phyloP scores from a whole-genome alignment of 2,113 vertebrate species.

The Chaenocephalus aceratus region DNA sequence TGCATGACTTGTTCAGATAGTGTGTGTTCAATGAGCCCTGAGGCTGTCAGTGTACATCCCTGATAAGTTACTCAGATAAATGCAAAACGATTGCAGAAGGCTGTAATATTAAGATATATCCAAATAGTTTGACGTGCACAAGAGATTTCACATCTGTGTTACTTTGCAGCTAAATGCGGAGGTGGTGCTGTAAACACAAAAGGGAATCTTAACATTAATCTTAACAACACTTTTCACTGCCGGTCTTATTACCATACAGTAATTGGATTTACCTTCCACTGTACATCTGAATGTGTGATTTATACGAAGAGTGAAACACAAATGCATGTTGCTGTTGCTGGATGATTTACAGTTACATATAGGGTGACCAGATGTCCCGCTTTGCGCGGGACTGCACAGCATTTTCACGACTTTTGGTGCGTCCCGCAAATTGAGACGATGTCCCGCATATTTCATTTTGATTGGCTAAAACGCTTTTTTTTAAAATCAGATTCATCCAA shows the following conservation, averaged over 20 bases:
- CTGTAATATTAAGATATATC: not conserved
- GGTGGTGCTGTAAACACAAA: not conserved
- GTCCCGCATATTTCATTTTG: too few relatives aligned
- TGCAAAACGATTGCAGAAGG: too few relatives aligned
- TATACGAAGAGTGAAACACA: not conserved
- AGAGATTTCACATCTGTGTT: not conserved
- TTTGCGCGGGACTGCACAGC: too few relatives aligned
- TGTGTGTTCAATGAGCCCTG: not conserved
- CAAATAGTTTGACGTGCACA: not conserved
- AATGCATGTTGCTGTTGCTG: not conserved
- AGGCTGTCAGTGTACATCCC: not conserved
- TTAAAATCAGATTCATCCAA: too few relatives aligned
- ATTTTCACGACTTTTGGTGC: too few relatives aligned
- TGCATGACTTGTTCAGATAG: not conserved
- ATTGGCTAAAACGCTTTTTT: too few relatives aligned
- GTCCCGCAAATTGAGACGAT: too few relatives aligned
- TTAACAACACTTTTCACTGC: not conserved
- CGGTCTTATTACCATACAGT: not conserved
- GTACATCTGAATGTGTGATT: not conserved
- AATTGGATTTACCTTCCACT: constrained; percentile 1
- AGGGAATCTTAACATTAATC: constrained; percentile 4
- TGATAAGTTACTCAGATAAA: not conserved
- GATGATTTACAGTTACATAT: not conserved
- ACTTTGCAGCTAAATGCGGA: not conserved
- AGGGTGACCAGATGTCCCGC: too few relatives aligned